Percentiles rank a stretch among this genome's conserved stretches.
Conservation (phyloP, 1,140 invertebrate genomes). For the Archegozetes longisetosus region DNA sequence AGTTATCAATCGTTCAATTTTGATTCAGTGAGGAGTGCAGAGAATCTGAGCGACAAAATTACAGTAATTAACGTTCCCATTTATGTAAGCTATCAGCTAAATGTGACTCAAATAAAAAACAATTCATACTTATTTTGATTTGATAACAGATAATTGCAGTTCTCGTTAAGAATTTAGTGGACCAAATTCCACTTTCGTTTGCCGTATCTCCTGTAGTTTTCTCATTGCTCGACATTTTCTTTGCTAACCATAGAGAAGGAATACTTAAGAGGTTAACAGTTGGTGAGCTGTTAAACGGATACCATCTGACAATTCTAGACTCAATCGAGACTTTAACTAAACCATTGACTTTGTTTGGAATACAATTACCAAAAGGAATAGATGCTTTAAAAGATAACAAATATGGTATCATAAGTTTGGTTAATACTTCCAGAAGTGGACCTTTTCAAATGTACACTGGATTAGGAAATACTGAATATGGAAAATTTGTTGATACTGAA, state of each 20-base stretch:
- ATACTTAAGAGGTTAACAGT: constrained; percentile 10
- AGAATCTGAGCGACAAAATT: not conserved
- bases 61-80: constrained; percentile 3
- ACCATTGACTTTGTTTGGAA: constrained; percentile 2
- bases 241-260: constrained; percentile 1
- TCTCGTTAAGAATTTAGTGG: not conserved
- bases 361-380: not conserved
- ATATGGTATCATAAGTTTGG: constrained; percentile 14
- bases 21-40: not conserved
- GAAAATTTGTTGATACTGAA: constrained; percentile 2
- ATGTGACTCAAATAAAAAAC: too few species aligned
- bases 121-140: not conserved
- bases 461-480: not conserved
- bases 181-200: not conserved
- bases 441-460: constrained; percentile 17
- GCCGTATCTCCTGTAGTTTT: not conserved
- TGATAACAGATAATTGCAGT: constrained; percentile 1
- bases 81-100: constrained; percentile 9
- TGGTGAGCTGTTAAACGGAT: constrained; percentile 11
- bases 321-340: constrained; percentile 8
- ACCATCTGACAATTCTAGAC: constrained; percentile 7
- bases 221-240: not conserved
- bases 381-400: constrained; percentile 14
- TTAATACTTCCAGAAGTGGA: constrained; percentile 13
- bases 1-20: not conserved